Conservation (phyloP, 1,140 invertebrate species). For the Papilio polytes region DNA sequence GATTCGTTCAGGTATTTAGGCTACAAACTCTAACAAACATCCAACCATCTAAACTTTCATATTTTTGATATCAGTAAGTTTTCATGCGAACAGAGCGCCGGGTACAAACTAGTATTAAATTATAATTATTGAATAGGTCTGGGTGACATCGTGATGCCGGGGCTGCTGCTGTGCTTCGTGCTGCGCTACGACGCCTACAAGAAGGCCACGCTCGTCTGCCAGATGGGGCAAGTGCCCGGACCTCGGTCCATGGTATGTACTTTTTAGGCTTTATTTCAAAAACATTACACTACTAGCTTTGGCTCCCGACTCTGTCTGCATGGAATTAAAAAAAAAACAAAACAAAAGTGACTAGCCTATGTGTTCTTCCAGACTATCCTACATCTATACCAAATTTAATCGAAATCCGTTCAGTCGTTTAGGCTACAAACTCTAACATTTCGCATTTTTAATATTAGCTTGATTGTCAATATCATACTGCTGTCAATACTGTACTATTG, state of each 20-base stretch:
- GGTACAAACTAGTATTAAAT: too few relatives aligned
- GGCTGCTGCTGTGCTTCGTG: slow-evolving; percentile 97
- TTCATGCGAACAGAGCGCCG: too few relatives aligned
- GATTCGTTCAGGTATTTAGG: too few relatives aligned
- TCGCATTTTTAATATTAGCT: not conserved
- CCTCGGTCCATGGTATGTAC: slow-evolving; percentile 85
- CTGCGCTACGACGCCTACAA: slow-evolving; percentile 98
- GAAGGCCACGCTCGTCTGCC: slow-evolving; percentile 91
- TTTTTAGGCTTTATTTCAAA: not conserved
- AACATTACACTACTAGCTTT: not conserved
- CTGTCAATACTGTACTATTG: not conserved
- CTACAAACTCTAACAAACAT: too few relatives aligned
- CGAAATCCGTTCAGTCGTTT: too few relatives aligned
- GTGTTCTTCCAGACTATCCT: too few relatives aligned
- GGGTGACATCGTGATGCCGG: slow-evolving; percentile 99
- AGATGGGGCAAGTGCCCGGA: slow-evolving; percentile 90
- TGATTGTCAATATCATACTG: not conserved
- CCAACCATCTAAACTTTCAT: too few relatives aligned
- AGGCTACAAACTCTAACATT: not conserved
- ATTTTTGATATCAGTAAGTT: too few relatives aligned
- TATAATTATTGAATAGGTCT: slow-evolving; percentile 84
- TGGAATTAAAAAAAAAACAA: too few relatives aligned
- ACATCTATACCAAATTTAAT: too few relatives aligned
- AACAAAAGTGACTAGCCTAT: too few relatives aligned
- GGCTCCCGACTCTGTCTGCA: too few relatives aligned